Percentiles rank a stretch among this genome's conserved stretches.
Evolutionary conservation across 1,140 invertebrate species (phyloP).

Genomic region (Pemphigus obesinymphae): DNA sequence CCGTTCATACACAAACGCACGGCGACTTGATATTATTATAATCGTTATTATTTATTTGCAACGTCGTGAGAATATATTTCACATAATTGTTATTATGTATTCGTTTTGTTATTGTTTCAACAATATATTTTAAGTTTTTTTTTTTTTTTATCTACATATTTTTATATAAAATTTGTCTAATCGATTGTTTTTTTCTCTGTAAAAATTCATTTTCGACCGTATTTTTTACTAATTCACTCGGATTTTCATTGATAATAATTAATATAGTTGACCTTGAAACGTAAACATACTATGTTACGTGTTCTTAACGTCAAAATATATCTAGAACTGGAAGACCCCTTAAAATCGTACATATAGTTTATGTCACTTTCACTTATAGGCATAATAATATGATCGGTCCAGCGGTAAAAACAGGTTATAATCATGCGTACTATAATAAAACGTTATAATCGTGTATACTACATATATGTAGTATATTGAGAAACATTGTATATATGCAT

Average conservation of each 20-base stretch:
- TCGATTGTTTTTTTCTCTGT: too few species aligned
- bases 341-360: too few species aligned
- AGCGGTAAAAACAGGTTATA: not conserved
- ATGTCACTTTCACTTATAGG: not conserved
- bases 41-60: not conserved
- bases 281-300: not conserved
- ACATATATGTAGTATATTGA: not conserved
- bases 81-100: not conserved
- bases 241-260: not conserved
- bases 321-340: not conserved
- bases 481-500: too few species aligned
- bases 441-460: not conserved
- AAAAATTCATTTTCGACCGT: not conserved
- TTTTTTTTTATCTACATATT: not conserved
- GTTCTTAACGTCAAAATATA: not conserved
- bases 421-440: too few species aligned
- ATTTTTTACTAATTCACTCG: not conserved
- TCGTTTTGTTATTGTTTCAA: not conserved
- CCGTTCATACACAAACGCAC: not conserved
- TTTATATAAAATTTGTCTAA: too few species aligned
- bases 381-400: too few species aligned
- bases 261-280: not conserved
- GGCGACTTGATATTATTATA: too few species aligned
- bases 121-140: too few species aligned
- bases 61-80: conserved; percentile 2